Conservation (phyloP, 1,140 invertebrate genomes). For the Samia ricini region DNA sequence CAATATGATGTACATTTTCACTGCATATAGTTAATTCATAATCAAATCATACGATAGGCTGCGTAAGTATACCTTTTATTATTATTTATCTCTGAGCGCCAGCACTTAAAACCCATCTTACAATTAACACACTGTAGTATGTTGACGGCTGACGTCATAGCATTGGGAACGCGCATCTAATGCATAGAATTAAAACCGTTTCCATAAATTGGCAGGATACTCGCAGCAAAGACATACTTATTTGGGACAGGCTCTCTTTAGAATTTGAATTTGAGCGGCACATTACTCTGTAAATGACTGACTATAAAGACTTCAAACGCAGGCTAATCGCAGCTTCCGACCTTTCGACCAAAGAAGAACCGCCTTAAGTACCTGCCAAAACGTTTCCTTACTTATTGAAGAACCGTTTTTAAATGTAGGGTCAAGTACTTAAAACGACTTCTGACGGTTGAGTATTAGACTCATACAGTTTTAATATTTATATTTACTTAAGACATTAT, state of each 20-base stretch:
- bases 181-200: slow-evolving; percentile 36
- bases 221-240: slow-evolving; percentile 38
- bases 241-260: slow-evolving; percentile 46
- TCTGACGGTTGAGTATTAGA: slow-evolving; percentile 2
- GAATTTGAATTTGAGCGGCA: slow-evolving; percentile 68
- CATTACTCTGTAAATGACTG: slow-evolving; percentile 69
- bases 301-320: slow-evolving; percentile 73
- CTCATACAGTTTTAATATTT: not conserved
- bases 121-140: too few species aligned
- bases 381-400: slow-evolving; percentile 55
- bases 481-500: not conserved
- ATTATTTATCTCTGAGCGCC: too few species aligned
- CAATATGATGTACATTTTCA: too few species aligned
- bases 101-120: slow-evolving; percentile 1
- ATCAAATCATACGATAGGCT: too few species aligned
- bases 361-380: slow-evolving; percentile 51
- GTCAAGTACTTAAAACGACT: slow-evolving; percentile 21
- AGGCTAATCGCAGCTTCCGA: slow-evolving; percentile 72
- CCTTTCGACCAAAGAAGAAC: slow-evolving; percentile 56
- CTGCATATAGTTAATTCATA: too few species aligned
- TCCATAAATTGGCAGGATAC: slow-evolving; percentile 35
- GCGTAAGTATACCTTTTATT: too few species aligned
- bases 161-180: slow-evolving; percentile 14
- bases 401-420: slow-evolving; percentile 39
- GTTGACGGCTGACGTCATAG: too few species aligned